Base-by-base conservation (phyloP, 2,888 invertebrate species). In the Apodemia duryi region DNA sequence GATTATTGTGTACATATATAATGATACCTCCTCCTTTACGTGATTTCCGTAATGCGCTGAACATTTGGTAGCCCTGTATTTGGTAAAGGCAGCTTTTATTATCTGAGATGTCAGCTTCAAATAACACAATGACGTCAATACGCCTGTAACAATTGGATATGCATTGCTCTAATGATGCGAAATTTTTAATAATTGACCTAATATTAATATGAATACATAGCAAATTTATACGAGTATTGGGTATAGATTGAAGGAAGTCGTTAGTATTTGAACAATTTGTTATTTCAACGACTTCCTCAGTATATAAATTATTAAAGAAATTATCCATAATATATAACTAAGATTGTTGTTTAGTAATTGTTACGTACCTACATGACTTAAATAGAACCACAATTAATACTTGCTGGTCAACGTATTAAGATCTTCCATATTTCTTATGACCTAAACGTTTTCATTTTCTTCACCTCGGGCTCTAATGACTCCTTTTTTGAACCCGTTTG, bases 401-500 rank as follows among this genome's bases (percentile, higher is more conserved):
- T 21, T 51, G 21, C 21, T 5, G 9, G 57, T 11, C 54, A 67
- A 7, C 9, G 29, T 6, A 7, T 11, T 28, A 54, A 67, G 5
- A 35, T 67, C 63, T 10, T 62, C 57, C 49, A 65, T 3, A 46
- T 51, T 62, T 46, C 54, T 68, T 63, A 66, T 7, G 6, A 62
- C 66, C 13, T 62, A 60, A 10, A 60, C 38, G 49, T 66, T 62
- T 21, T 41, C n/a, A 13, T 51, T 60, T 13, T 63, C 64, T 28
- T 64, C 63, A 57, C 66, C 65, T 29, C 66, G 64, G 28, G 63
- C 68, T 61, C 62, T 60, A 6, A 68, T 65, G 13, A 57, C 5
- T 54, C 66, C 68, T 43, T 63, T 68, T 61, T 68, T 68, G n/a
- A 65, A 66, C 68, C 68, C 65, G 38, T 65, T n/a, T n/a, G n/a